Evolutionary conservation across 2,113 vertebrate species (phyloP).

Genomic region (Acrocephalus kingi): DNA sequence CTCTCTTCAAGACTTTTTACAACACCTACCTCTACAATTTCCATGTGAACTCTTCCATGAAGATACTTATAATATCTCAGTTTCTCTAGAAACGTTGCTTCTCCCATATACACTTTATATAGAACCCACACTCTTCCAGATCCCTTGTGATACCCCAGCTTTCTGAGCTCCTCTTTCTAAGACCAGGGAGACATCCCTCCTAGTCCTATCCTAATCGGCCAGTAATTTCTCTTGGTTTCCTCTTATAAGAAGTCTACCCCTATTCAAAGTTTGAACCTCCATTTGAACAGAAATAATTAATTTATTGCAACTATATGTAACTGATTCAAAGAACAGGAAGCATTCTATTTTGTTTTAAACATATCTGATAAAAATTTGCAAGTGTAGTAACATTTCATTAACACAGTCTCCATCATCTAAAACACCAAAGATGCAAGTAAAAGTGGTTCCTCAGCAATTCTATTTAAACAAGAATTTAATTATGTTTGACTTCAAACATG

Average conservation of each 20-base stretch:
- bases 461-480: background rate
- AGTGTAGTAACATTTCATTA: background rate
- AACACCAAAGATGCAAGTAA: background rate
- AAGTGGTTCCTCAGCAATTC: background rate
- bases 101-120: background rate
- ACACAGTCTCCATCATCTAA: background rate
- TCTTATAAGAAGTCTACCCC: background rate
- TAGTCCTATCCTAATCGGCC: background rate
- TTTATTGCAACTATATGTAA: background rate
- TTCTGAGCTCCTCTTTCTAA: background rate
- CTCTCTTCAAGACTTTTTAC: background rate
- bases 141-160: background rate
- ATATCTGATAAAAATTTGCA: background rate
- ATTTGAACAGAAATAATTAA: background rate
- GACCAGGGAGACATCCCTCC: background rate
- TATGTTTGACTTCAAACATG: background rate
- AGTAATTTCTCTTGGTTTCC: background rate
- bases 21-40: background rate
- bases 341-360: background rate
- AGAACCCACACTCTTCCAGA: background rate
- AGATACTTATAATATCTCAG: background rate
- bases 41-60: background rate
- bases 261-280: background rate
- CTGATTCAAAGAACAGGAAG: background rate
- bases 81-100: background rate